A percentile compares a stretch with the other conserved stretches of the same genome.
These are phyloP conservation scores for Novumbra hubbsi DNA, from an alignment of 2,797 vertebrate species.

Conservation along the genomic window DNA sequence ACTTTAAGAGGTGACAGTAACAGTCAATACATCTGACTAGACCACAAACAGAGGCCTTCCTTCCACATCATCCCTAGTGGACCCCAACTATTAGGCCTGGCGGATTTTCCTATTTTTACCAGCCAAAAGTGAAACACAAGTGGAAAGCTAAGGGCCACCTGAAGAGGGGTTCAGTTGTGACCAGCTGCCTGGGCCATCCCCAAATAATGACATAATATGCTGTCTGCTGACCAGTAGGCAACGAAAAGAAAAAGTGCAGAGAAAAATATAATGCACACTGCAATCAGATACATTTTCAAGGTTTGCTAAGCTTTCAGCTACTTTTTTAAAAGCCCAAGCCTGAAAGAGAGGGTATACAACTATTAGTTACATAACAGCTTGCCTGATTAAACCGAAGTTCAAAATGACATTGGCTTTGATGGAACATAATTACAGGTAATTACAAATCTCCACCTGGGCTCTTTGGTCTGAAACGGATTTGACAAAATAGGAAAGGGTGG, in stretches of 20 bases:
- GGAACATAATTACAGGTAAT: not conserved
- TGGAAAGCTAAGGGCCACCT: not conserved
- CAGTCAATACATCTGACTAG: slow-evolving; percentile 8
- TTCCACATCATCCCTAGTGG: not conserved
- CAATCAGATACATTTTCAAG: not conserved
- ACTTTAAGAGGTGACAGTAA: not conserved
- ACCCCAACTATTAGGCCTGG: not conserved
- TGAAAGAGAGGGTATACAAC: not conserved
- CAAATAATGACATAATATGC: not conserved
- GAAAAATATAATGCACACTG: not conserved
- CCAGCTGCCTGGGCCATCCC: not conserved
- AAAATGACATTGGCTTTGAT: not conserved
- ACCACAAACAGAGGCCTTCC: not conserved
- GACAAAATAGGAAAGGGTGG: slow-evolving; percentile 2
- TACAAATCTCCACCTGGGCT: slow-evolving; percentile 9
- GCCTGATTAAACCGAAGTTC: not conserved
- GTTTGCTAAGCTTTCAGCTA: not conserved
- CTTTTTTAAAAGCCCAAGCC: slow-evolving; percentile 5
- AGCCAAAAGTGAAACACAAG: not conserved
- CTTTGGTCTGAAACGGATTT: not conserved
- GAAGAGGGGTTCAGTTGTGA: not conserved
- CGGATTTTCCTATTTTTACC: not conserved
- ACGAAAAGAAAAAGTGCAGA: not conserved
- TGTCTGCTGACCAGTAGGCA: not conserved
- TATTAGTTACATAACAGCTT: slow-evolving; percentile 10